Percentiles rank a stretch among this genome's conserved stretches.
Evolutionary conservation across 1,140 invertebrate species (phyloP).

Genomic region (Tyrophagus putrescentiae): DNA sequence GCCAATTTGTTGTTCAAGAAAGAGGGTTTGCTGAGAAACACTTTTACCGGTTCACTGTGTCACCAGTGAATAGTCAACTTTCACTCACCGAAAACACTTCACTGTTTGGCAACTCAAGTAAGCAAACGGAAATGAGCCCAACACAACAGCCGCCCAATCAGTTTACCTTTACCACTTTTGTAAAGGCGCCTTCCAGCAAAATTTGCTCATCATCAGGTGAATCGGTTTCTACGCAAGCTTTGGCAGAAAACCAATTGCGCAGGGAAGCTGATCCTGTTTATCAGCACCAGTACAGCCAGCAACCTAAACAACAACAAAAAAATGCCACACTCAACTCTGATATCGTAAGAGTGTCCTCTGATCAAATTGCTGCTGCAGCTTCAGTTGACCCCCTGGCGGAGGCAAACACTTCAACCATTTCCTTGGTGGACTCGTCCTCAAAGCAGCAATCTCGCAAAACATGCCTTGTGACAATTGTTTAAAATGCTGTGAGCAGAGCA

Average conservation of each 20-base stretch:
- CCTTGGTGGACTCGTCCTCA: neutral
- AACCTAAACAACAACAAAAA: neutral
- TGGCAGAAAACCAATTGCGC: neutral
- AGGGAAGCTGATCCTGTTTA: neutral
- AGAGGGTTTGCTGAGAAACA: too few relatives aligned
- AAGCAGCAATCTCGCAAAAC: neutral
- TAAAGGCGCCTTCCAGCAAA: neutral
- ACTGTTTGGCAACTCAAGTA: neutral
- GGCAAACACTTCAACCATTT: neutral
- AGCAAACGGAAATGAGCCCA: neutral
- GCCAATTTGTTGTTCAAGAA: too few relatives aligned
- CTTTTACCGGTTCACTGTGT: too few relatives aligned
- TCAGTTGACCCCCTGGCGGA: too few relatives aligned
- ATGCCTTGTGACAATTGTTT: conserved; percentile 12
- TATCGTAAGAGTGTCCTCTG: too few relatives aligned
- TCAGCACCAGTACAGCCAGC: neutral
- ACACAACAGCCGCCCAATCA: neutral
- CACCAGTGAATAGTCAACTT: too few relatives aligned
- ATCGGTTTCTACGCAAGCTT: neutral
- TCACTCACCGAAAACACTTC: too few relatives aligned
- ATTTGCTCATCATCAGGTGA: neutral
- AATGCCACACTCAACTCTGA: neutral
- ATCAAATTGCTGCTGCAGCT: too few relatives aligned
- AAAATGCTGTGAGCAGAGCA: too few relatives aligned
- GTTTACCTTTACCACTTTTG: conserved; percentile 13